Conservation (phyloP, 1,140 invertebrate species). For the Brachionus sp. region DNA sequence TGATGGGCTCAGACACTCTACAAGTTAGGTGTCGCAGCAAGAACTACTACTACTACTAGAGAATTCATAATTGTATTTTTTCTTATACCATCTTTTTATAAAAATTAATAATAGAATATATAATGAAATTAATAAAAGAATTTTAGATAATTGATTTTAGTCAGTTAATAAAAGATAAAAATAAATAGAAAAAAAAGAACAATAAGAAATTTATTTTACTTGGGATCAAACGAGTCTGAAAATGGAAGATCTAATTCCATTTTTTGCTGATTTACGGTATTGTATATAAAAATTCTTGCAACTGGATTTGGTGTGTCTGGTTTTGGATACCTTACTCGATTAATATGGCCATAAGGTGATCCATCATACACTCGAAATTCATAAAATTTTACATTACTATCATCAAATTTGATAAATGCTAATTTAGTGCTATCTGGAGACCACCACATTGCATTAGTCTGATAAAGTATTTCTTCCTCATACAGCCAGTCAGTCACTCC, state of each 20-base stretch:
- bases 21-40: too few relatives aligned
- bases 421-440: constrained; percentile 25
- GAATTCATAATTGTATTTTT: too few relatives aligned
- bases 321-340: constrained; percentile 31
- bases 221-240: background rate
- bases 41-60: too few relatives aligned
- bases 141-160: too few relatives aligned
- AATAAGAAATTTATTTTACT: background rate
- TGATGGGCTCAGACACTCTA: too few relatives aligned
- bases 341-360: constrained; percentile 16
- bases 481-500: constrained; percentile 43
- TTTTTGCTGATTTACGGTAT: background rate
- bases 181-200: too few relatives aligned
- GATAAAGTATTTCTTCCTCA: constrained; percentile 43
- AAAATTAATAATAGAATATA: too few relatives aligned
- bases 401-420: constrained; percentile 41
- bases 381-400: constrained; percentile 16
- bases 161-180: too few relatives aligned
- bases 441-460: constrained; percentile 45
- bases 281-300: background rate
- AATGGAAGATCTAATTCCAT: background rate
- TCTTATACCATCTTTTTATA: too few relatives aligned
- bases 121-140: too few relatives aligned
- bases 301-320: constrained; percentile 21
- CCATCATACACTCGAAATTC: constrained; percentile 37